Percentiles rank a stretch among this genome's conserved stretches.
These are phyloP conservation scores for Brachionus angularis DNA, from an alignment of 1,140 invertebrate genomes.

Conservation along the genomic window DNA sequence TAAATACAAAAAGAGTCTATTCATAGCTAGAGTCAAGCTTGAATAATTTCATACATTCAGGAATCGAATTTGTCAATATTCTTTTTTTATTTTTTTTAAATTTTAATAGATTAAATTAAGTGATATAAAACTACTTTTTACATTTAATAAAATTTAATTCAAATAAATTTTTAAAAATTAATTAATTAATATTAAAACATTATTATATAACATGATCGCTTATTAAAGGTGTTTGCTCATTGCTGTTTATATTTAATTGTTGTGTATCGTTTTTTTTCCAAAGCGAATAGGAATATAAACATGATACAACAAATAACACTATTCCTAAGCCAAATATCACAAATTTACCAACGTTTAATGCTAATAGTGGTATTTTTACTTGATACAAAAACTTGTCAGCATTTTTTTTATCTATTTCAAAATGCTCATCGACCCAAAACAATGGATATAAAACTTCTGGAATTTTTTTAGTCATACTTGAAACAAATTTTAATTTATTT, in stretches of 20 bases:
- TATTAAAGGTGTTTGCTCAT: slow-evolving; percentile 17
- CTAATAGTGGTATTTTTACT: slow-evolving; percentile 14
- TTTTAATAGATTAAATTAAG: too few relatives aligned
- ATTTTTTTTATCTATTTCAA: slow-evolving; percentile 43
- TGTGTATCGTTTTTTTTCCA: background rate
- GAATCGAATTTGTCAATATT: too few relatives aligned
- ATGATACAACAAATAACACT: background rate
- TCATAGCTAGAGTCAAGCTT: too few relatives aligned
- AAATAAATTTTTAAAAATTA: slow-evolving; percentile 13
- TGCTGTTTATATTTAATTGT: background rate
- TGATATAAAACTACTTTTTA: too few relatives aligned
- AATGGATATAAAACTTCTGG: slow-evolving; percentile 38
- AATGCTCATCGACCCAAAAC: slow-evolving; percentile 40
- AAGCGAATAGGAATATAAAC: slow-evolving; percentile 1
- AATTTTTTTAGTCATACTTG: slow-evolving; percentile 38
- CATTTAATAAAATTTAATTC: too few relatives aligned
- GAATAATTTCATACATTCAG: too few relatives aligned
- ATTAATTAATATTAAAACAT: too few relatives aligned
- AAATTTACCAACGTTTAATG: slow-evolving; percentile 14
- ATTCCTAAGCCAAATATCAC: slow-evolving; percentile 15
- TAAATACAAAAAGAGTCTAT: too few relatives aligned
- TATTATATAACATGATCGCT: too few relatives aligned
- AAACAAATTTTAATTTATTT: background rate
- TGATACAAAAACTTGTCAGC: slow-evolving; percentile 30
- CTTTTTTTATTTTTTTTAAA: too few relatives aligned